Conservation (phyloP, 1,140 invertebrate species). For the Thalassaphorura encarpata region DNA sequence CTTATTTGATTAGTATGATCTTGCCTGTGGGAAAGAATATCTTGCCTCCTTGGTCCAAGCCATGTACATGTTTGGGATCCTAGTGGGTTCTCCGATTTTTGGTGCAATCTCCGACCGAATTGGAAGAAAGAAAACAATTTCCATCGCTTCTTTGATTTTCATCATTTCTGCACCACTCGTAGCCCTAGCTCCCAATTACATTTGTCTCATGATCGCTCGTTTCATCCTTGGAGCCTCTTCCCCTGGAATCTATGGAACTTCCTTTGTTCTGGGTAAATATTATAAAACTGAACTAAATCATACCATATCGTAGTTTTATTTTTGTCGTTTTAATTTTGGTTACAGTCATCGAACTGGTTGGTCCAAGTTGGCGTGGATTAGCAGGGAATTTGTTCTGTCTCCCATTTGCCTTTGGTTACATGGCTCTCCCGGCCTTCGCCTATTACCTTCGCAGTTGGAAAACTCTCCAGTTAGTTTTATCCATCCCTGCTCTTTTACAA, state of each 20-base stretch:
- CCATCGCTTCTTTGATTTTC: conserved; percentile 27
- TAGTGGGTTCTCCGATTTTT: conserved; percentile 27
- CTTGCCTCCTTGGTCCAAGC: conserved; percentile 27
- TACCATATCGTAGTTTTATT: too few species aligned
- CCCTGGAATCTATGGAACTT: conserved; percentile 31
- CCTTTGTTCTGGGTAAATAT: conserved; percentile 23
- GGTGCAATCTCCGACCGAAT: conserved; percentile 29
- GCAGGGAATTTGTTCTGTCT: conserved; percentile 32
- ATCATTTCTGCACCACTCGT: conserved; percentile 22
- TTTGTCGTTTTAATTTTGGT: conserved; percentile 3
- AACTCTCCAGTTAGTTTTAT: conserved; percentile 37
- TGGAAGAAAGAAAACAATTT: conserved; percentile 24
- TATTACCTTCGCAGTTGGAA: conserved; percentile 40
- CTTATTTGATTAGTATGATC: conserved; percentile 16
- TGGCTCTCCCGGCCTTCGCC: conserved; percentile 37
- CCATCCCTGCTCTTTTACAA: not conserved
- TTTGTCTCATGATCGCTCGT: conserved; percentile 18
- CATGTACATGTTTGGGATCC: conserved; percentile 33
- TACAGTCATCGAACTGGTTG: conserved; percentile 26
- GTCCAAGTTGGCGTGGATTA: conserved; percentile 25
- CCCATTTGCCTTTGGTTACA: conserved; percentile 32
- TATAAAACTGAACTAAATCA: too few species aligned
- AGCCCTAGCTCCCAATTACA: conserved; percentile 19
- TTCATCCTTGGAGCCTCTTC: conserved; percentile 20
- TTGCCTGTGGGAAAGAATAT: conserved; percentile 23